Conservation (phyloP, 1,140 invertebrate genomes). For the Rhizoglyphus robini region DNA sequence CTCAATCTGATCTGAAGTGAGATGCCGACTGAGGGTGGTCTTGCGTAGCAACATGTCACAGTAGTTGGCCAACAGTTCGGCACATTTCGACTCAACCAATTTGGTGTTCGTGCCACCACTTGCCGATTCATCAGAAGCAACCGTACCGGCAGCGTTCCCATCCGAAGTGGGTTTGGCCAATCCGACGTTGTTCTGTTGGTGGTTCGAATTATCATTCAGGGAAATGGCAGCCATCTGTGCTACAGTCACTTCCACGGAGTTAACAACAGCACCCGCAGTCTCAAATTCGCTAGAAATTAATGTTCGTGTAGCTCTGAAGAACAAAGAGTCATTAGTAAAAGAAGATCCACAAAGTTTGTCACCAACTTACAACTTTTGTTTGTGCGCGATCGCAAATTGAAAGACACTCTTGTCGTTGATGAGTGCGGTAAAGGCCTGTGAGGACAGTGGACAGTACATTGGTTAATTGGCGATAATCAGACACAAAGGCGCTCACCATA, state of each 20-base stretch:
- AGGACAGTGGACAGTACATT: too few relatives aligned
- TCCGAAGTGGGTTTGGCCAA: background rate
- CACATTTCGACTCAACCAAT: slow-evolving; percentile 77
- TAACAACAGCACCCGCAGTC: too few relatives aligned
- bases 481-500: too few relatives aligned
- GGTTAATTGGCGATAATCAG: background rate
- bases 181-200: background rate
- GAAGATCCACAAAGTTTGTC: too few relatives aligned
- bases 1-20: slow-evolving; percentile 96
- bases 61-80: slow-evolving; percentile 96
- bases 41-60: slow-evolving; percentile 98
- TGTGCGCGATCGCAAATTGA: background rate
- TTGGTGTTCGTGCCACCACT: too few relatives aligned
- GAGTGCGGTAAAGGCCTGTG: slow-evolving; percentile 80
- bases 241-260: background rate
- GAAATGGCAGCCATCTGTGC: background rate
- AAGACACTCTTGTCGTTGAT: slow-evolving; percentile 75
- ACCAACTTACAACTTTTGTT: background rate
- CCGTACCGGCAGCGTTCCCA: too few relatives aligned
- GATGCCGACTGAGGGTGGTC: slow-evolving; percentile 85
- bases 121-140: background rate
- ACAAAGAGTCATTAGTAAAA: too few relatives aligned
- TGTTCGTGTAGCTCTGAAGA: too few relatives aligned
- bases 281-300: too few relatives aligned
- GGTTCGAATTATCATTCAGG: background rate